These are phyloP conservation scores for Oreochromis mossambicus DNA, from an alignment of 2,797 vertebrate species.

Conservation along the genomic window DNA sequence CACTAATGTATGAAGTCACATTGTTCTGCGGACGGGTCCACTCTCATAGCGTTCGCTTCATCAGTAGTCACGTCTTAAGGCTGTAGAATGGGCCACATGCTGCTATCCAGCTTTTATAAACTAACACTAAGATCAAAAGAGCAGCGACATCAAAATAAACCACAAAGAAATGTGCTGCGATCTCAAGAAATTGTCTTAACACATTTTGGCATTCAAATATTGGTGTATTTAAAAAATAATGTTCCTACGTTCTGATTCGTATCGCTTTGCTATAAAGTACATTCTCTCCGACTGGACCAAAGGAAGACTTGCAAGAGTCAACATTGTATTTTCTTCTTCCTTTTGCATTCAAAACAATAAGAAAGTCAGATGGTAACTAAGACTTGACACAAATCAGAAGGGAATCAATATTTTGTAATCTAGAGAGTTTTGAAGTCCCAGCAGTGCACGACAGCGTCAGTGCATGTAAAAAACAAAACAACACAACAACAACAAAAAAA, in stretches of 20 bases:
- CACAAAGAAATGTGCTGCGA: conserved; percentile 47
- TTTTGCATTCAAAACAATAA: conserved; percentile 25
- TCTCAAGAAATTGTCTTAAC: conserved; percentile 54
- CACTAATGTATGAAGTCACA: conserved; percentile 52
- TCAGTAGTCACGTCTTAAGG: conserved; percentile 71
- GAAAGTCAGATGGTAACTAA: conserved; percentile 11
- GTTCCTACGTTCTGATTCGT: conserved; percentile 42
- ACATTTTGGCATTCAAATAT: conserved; percentile 68
- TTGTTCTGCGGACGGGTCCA: conserved; percentile 49
- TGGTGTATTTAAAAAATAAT: conserved; percentile 53
- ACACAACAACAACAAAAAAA: background rate
- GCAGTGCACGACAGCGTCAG: conserved; percentile 22
- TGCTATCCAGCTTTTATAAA: conserved; percentile 42
- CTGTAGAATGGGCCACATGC: conserved; percentile 60
- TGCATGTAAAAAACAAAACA: background rate
- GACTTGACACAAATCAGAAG: conserved; percentile 28
- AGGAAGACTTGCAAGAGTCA: conserved; percentile 61
- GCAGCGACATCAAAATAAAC: conserved; percentile 53
- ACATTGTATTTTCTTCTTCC: conserved; percentile 15
- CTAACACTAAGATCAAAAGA: conserved; percentile 51
- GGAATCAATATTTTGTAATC: conserved; percentile 14
- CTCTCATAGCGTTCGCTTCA: conserved; percentile 51
- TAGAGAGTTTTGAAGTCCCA: conserved; percentile 19
- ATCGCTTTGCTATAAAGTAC: conserved; percentile 58
- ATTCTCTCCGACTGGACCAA: conserved; percentile 62